Conservation (phyloP, 2,113 vertebrate genomes). For the Tor tambroides region DNA sequence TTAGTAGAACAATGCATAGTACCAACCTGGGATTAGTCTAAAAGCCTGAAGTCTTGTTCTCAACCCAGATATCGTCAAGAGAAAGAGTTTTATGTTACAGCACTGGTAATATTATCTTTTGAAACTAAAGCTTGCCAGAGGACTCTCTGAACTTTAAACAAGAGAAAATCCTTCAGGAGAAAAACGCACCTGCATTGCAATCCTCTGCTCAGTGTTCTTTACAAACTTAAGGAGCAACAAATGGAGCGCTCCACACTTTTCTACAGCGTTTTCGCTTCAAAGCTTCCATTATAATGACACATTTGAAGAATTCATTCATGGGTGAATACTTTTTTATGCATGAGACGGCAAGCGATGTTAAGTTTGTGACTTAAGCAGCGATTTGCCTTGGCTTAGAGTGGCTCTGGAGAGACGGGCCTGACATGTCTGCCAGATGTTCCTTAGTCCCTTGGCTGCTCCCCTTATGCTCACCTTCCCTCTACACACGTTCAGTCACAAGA, state of each 20-base stretch:
- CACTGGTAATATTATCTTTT: slow-evolving; percentile 42
- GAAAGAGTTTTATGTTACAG: slow-evolving; percentile 44
- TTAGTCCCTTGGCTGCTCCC: slow-evolving; percentile 4
- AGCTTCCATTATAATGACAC: not conserved
- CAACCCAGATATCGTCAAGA: slow-evolving; percentile 48
- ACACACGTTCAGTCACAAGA: slow-evolving; percentile 35
- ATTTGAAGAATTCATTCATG: slow-evolving; percentile 3
- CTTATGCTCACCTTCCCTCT: slow-evolving; percentile 19
- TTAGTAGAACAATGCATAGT: not conserved
- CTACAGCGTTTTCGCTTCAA: slow-evolving; percentile 2
- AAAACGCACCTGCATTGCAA: not conserved
- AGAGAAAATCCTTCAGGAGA: slow-evolving; percentile 48
- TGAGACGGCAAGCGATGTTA: slow-evolving; percentile 14
- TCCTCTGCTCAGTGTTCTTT: not conserved
- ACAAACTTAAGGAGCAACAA: not conserved
- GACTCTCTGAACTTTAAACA: slow-evolving; percentile 31
- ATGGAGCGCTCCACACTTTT: slow-evolving; percentile 5
- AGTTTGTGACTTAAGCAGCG: not conserved
- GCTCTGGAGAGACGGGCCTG: slow-evolving; percentile 14
- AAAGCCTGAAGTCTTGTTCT: slow-evolving; percentile 20
- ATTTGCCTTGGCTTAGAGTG: not conserved
- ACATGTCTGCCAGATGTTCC: slow-evolving; percentile 51
- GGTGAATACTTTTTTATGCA: slow-evolving; percentile 17
- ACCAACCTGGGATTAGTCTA: not conserved
- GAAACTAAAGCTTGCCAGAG: slow-evolving; percentile 49